Percentiles rank a stretch among this genome's conserved stretches.
These are phyloP conservation scores for Rhinolophus ferrumequinum DNA, from an alignment of 2,113 vertebrate genomes.

Conservation along the genomic window DNA sequence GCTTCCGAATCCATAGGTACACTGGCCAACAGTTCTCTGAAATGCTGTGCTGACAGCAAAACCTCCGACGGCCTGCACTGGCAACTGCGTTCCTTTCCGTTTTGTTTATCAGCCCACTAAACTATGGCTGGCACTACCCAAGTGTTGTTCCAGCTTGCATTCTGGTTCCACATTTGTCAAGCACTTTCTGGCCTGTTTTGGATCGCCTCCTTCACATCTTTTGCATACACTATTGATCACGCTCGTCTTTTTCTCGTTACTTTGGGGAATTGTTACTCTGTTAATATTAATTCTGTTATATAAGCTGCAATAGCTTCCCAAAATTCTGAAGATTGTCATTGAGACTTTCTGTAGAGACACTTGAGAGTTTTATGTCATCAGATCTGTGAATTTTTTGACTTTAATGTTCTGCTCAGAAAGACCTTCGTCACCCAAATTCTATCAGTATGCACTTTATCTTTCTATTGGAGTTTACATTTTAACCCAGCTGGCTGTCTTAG, in stretches of 20 bases:
- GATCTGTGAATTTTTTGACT: neutral
- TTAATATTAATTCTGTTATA: neutral
- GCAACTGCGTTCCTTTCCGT: fast-evolving
- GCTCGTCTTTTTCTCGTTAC: neutral
- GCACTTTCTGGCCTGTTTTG: neutral
- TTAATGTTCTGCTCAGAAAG: neutral
- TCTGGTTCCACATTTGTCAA: neutral
- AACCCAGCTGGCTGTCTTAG: no score
- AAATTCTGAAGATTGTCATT: neutral
- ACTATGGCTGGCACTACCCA: fast-evolving
- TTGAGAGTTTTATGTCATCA: neutral
- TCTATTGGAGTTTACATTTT: neutral
- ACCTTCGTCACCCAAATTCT: neutral
- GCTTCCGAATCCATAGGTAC: neutral
- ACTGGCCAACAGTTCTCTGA: fast-evolving
- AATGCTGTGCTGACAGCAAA: neutral
- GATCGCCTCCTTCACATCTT: neutral
- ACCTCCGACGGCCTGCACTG: fast-evolving
- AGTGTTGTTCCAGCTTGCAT: no score
- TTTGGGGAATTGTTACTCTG: neutral
- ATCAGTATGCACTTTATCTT: neutral
- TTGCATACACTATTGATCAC: fast-evolving
- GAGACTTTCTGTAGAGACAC: neutral
- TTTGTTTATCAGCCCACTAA: no score
- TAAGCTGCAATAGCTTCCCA: no score